These are phyloP conservation scores for Stenopsyche tienmushanensis DNA, from an alignment of 1,140 invertebrate species.

Conservation along the genomic window DNA sequence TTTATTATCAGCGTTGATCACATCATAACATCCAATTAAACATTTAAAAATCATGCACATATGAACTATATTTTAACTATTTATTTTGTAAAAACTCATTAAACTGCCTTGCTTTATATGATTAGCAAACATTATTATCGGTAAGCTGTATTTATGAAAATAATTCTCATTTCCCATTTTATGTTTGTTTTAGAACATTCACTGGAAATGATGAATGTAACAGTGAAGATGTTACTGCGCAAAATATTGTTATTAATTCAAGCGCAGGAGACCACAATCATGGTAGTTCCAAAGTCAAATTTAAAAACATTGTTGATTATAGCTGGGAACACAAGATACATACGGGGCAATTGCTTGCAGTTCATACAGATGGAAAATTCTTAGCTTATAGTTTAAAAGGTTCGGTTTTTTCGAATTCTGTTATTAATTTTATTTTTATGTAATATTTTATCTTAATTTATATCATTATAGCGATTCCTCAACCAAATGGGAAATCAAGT, in stretches of 20 bases:
- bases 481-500: conserved; percentile 62
- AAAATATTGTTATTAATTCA: conserved; percentile 70
- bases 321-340: conserved; percentile 89
- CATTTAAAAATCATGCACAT: background rate
- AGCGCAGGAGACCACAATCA: conserved; percentile 68
- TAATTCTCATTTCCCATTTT: background rate
- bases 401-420: conserved; percentile 46
- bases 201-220: conserved; percentile 68
- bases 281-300: conserved; percentile 85
- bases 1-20: too few species aligned
- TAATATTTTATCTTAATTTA: conserved; percentile 6
- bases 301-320: conserved; percentile 89
- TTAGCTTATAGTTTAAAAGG: conserved; percentile 90
- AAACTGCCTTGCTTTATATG: background rate
- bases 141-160: background rate
- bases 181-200: conserved; percentile 60
- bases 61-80: background rate
- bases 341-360: conserved; percentile 82
- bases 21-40: background rate
- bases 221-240: conserved; percentile 65
- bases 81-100: background rate
- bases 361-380: conserved; percentile 82
- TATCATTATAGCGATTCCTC: conserved; percentile 46
- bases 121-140: background rate
- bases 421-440: background rate